These are phyloP conservation scores for Oscheius sp. DNA, from an alignment of 2,888 invertebrate species.

Conservation along the genomic window DNA sequence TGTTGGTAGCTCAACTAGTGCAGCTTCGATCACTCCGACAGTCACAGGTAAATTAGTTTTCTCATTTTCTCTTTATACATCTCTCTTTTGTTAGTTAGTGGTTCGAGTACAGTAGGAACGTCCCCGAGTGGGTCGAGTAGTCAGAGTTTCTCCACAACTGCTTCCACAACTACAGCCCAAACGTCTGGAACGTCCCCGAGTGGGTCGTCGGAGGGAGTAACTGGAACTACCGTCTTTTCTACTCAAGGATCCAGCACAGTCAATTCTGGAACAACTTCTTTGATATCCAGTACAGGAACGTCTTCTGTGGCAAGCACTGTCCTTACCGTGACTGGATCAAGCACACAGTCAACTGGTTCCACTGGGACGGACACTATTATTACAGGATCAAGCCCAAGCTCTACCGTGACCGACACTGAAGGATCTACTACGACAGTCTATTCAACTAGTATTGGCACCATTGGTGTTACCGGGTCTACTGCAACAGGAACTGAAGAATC, in stretches of 20 bases:
- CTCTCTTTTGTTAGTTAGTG: neutral
- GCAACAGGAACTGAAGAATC: too few relatives aligned
- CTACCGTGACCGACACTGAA: too few relatives aligned
- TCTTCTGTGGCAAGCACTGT: neutral
- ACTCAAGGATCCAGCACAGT: neutral
- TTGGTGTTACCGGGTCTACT: too few relatives aligned
- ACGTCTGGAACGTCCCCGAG: neutral
- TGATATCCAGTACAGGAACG: neutral
- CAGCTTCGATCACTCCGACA: neutral
- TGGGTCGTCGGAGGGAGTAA: neutral
- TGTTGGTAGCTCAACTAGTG: slow-evolving; percentile 1
- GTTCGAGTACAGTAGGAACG: neutral
- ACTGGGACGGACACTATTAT: too few relatives aligned
- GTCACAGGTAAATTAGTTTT: neutral
- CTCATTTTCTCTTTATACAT: neutral
- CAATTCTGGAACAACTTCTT: neutral
- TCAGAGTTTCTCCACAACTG: neutral
- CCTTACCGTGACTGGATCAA: too few relatives aligned
- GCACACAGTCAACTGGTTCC: too few relatives aligned
- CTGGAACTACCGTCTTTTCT: neutral
- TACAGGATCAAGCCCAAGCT: too few relatives aligned
- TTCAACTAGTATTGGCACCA: too few relatives aligned
- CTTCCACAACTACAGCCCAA: too few relatives aligned
- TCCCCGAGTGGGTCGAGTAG: neutral
- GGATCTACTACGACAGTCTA: too few relatives aligned